Conservation (phyloP, 30 jellyfish, hydroid and myxozoan genomes). For the Turritopsis rubra region DNA sequence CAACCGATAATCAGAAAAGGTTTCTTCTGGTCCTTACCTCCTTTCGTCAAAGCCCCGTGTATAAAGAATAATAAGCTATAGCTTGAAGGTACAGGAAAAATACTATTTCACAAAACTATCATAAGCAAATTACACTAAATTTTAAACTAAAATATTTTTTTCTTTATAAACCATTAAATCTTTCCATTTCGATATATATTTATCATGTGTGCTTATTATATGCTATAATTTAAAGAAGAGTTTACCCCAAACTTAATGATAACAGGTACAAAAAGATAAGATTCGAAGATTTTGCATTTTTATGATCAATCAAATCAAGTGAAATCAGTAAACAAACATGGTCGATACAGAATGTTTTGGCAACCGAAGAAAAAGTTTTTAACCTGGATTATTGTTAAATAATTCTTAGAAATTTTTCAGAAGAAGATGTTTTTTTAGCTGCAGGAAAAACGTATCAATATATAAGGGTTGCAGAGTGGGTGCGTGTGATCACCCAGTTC, state of each 20-base stretch:
- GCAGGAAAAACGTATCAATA: no score
- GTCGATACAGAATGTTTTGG: not conserved
- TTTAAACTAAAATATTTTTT: not conserved
- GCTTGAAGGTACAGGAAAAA: not conserved
- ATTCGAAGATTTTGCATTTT: not conserved
- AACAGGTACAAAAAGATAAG: not conserved
- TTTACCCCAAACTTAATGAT: not conserved
- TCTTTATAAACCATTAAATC: not conserved
- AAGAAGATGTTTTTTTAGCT: no score
- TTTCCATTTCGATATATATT: not conserved
- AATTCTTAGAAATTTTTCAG: no score
- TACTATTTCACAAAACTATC: not conserved
- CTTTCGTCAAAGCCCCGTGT: not conserved
- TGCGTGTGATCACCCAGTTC: no score
- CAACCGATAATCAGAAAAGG: not conserved
- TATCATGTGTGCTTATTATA: not conserved
- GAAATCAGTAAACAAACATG: not conserved
- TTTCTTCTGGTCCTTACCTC: not conserved
- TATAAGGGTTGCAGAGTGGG: no score
- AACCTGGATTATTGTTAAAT: no score
- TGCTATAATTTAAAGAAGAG: not conserved
- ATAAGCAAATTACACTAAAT: not conserved
- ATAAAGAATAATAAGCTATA: not conserved
- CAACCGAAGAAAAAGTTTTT: no score
- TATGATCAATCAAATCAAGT: not conserved